A percentile compares a stretch with the other conserved stretches of the same genome.
Conservation (phyloP, 2,113 vertebrate genomes). For the Neopipo cinnamomea region DNA sequence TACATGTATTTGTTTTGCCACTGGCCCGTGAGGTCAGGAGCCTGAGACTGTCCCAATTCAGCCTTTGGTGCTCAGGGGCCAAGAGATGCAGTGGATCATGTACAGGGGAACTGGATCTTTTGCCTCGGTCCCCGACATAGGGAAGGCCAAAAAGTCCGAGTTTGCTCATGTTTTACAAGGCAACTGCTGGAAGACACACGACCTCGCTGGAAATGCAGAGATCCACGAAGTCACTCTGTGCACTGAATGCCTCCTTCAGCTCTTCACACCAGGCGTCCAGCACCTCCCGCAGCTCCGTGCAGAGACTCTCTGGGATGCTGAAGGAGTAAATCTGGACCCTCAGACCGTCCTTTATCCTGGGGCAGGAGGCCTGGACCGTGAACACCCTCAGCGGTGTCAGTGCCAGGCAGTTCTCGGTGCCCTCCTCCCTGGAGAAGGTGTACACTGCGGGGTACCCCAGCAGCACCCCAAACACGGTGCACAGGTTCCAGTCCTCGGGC, state of each 20-base stretch:
- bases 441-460: conserved; percentile 88
- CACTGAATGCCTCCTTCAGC: conserved; percentile 74
- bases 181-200: conserved; percentile 80
- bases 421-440: conserved; percentile 74
- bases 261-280: conserved; percentile 76
- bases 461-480: conserved; percentile 85
- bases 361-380: conserved; percentile 73
- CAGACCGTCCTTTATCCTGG: conserved; percentile 39
- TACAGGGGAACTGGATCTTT: not conserved
- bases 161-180: conserved; percentile 69
- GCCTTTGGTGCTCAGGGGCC: not conserved
- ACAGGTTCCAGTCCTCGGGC: conserved; percentile 81
- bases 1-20: not conserved
- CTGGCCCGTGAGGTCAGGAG: rapidly evolving
- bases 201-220: conserved; percentile 77
- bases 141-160: not conserved
- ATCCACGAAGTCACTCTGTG: conserved; percentile 80
- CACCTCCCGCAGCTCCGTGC: conserved; percentile 35
- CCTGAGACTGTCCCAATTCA: not conserved
- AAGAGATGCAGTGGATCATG: rapidly evolving
- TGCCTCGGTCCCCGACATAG: not conserved
- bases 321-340: conserved; percentile 84
- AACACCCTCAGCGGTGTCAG: conserved; percentile 83
- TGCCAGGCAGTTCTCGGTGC: conserved; percentile 83
- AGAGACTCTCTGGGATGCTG: conserved; percentile 84